Conservation (phyloP, 2,888 invertebrate species). For the Pachydiplax longipennis region DNA sequence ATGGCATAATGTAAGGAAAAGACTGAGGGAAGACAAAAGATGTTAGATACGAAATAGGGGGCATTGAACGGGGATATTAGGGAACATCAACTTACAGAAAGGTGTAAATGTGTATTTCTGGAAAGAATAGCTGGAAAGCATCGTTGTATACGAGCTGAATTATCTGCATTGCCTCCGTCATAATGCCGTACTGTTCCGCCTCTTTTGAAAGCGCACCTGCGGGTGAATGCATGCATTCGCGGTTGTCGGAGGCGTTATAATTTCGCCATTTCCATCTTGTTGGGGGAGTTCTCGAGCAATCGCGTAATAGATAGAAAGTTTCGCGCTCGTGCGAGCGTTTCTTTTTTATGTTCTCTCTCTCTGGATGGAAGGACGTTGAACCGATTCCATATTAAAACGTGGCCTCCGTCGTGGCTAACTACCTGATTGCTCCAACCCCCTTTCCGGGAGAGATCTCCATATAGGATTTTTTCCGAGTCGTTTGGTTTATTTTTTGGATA, state of each 20-base stretch:
- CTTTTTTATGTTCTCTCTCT: not conserved
- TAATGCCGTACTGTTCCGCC: not conserved
- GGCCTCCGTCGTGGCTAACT: not conserved
- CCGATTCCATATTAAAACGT: not conserved
- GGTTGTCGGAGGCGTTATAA: not conserved
- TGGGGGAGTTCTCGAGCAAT: not conserved
- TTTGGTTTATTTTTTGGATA: not conserved
- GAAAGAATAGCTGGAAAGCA: no score
- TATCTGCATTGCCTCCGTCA: not conserved
- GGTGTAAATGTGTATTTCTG: no score
- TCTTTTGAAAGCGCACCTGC: not conserved
- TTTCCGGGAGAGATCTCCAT: not conserved
- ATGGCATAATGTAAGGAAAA: no score
- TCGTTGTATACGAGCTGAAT: no score
- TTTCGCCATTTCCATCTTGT: not conserved
- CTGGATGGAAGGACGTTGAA: not conserved
- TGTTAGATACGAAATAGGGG: no score
- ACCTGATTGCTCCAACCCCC: not conserved
- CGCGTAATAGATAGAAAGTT: not conserved
- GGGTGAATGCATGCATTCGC: not conserved
- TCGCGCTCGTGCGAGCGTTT: not conserved
- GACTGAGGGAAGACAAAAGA: no score
- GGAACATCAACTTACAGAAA: no score
- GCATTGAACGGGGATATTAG: no score
- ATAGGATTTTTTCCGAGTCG: not conserved